A percentile compares a stretch with the other conserved stretches of the same genome.
phyloP scores from a whole-genome alignment of 1,140 invertebrate species.

The Cataglyphis hispanica region DNA sequence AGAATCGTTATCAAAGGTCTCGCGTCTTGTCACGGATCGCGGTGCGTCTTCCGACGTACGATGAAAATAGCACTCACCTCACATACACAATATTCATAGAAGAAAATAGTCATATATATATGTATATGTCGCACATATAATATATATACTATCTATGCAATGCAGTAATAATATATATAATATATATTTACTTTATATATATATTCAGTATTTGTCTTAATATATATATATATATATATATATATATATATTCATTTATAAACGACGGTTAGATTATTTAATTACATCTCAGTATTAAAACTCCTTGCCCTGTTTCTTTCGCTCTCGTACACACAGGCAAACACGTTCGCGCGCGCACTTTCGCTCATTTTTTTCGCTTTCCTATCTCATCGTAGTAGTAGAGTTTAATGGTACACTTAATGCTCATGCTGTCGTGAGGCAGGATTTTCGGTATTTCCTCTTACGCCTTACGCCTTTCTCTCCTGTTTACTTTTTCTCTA shows the following conservation, averaged over 20 bases:
- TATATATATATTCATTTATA: conserved; percentile 77
- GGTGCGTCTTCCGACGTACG: conserved; percentile 67
- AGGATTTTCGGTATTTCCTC: conserved; percentile 61
- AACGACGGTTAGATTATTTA: conserved; percentile 81
- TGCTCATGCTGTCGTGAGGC: conserved; percentile 64
- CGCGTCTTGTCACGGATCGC: conserved; percentile 52
- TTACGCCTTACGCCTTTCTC: background rate
- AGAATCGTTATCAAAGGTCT: conserved; percentile 35
- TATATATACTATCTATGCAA: conserved; percentile 80
- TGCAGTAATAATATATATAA: conserved; percentile 75
- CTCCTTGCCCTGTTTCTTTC: conserved; percentile 44
- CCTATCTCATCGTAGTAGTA: conserved; percentile 31
- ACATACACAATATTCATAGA: conserved; percentile 83
- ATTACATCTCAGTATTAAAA: conserved; percentile 81
- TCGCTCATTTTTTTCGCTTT: conserved; percentile 8
- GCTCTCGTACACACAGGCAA: conserved; percentile 33
- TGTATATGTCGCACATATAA: conserved; percentile 73
- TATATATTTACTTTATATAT: conserved; percentile 72
- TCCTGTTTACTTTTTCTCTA: background rate
- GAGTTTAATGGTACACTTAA: conserved; percentile 56
- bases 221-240: conserved; percentile 74
- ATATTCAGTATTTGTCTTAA: conserved; percentile 71
- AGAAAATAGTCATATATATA: conserved; percentile 83
- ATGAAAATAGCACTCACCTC: conserved; percentile 79
- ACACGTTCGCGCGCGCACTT: conserved; percentile 40